These are phyloP conservation scores for Ifrita kowaldi DNA, from an alignment of 2,113 vertebrate genomes.

Conservation along the genomic window DNA sequence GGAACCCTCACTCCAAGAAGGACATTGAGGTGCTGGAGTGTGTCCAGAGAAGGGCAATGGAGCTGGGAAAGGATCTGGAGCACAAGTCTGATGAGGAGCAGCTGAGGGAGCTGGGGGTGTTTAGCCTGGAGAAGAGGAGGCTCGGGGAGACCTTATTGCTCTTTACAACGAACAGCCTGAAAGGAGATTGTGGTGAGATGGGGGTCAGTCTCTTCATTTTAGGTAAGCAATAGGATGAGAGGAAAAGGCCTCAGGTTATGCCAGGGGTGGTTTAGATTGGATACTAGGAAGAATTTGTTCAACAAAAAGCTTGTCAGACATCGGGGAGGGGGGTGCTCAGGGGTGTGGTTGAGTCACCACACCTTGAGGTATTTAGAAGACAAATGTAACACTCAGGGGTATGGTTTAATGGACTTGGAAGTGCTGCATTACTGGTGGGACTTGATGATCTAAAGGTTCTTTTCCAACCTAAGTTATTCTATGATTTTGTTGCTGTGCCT, in stretches of 20 bases:
- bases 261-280: neutral
- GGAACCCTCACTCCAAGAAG: neutral
- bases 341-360: neutral
- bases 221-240: neutral
- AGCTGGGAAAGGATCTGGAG: neutral
- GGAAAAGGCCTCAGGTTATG: neutral
- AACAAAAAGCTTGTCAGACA: neutral
- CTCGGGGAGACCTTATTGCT: neutral
- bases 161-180: neutral
- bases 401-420: neutral
- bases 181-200: neutral
- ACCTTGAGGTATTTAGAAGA: neutral
- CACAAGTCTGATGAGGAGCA: neutral
- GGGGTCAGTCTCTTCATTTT: neutral
- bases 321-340: neutral
- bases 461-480: neutral
- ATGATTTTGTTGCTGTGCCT: neutral
- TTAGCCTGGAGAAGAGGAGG: neutral
- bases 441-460: neutral
- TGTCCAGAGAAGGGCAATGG: neutral
- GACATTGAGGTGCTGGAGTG: neutral
- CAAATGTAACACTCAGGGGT: neutral
- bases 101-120: neutral
- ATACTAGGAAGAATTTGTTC: neutral
- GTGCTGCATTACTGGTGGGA: neutral